Base-by-base conservation (phyloP, 2,888 invertebrate species). In the Pocota personata region DNA sequence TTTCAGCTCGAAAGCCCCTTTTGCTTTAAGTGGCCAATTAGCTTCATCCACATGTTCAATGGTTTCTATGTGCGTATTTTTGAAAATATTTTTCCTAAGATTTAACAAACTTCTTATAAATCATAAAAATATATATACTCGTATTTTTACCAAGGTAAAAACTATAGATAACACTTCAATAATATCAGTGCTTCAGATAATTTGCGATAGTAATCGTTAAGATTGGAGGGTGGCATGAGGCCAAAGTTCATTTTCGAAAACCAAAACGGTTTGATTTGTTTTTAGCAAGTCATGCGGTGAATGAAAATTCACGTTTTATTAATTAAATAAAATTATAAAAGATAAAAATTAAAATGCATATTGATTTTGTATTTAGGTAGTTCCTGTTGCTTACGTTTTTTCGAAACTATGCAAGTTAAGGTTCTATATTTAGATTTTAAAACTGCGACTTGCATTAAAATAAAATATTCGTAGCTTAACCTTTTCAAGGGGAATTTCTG, bases 281-380 rank as follows among this genome's bases (percentile, higher is more conserved):
- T 58, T 58, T 21, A 35, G 57, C 57, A 58, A 57, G 35, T 58
- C 57, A 58, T n/a, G 35, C 7, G 57, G 16, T 10, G 30, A 19
- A 32, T 57, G 55, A 32, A 19, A 16, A 32, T 14, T 40, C 40
- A 40, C 40, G 55, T 16, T 16, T 55, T 32, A 3, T 16, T 16
- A 55, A 55, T 40, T 40, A 40, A 40, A 14, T 3, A 1, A 40
- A 40, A 40, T 7, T 14, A n/a, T 40, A 6, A 24, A 24, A 24
- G 24, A 24, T 3, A 24, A 24, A 4, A 24, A 24, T 24, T 24
- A 24, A 40, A 12, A 14, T 40, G 40, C 40, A 40, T 40, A 3
- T 6, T 6, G 14, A 8, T n/a, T n/a, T 8, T 37, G 0, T 1
- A n/a, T 37, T 3, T 40, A 40, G n/a, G 3, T 14, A 40, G 1